Base-by-base conservation (phyloP, 2,797 vertebrate genomes). In the Arnoldichthys spilopterus region DNA sequence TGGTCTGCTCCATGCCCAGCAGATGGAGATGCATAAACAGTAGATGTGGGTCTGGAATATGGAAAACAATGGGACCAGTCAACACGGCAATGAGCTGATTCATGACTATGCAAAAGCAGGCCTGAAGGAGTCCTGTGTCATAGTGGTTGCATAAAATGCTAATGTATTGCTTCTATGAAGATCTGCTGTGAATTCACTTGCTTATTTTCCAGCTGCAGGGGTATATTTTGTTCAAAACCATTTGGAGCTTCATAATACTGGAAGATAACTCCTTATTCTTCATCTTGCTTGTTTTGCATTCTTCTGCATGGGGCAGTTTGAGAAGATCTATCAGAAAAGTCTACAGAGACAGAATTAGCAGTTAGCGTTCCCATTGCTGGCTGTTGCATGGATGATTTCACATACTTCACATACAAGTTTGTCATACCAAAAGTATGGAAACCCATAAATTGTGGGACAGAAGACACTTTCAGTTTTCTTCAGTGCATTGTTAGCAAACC, bases 1-100 rank as follows among this genome's bases (percentile, higher is more conserved):
- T 86, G 85, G 71, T 74, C 47, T 18, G 13, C 68, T 80, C 45
- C 32, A 20, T 43, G 64, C 30, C 70, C 59, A 81, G 63, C 86
- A 87, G 86, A 87, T 87, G 83, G 86, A 66, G 53, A 24, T 75
- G 81, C 73, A 83, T 83, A 84, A 84, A 80, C 51, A 76, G 67
- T 75, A 73, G 73, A 72, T 78, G 62, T 69, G 58, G 32, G 59
- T 43, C 40, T 72, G 64, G 76, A 62, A 84, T 84, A 84, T 80
- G 7, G 40, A 77, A 54, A 62, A 82, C 77, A 84, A 83, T 78
- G 30, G 61, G 37, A 47, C 68, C 74, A 74, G 63, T 66, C 72
- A n/a, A 69, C 72, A 43, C 26, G 12, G 68, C 30, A 69, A 53
- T 9, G 62, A 64, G 51, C 37, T 28, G 6, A 78, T 63, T 78